Evolutionary conservation across 2,113 vertebrate genomes (phyloP).

Genomic region (Meles meles): DNA sequence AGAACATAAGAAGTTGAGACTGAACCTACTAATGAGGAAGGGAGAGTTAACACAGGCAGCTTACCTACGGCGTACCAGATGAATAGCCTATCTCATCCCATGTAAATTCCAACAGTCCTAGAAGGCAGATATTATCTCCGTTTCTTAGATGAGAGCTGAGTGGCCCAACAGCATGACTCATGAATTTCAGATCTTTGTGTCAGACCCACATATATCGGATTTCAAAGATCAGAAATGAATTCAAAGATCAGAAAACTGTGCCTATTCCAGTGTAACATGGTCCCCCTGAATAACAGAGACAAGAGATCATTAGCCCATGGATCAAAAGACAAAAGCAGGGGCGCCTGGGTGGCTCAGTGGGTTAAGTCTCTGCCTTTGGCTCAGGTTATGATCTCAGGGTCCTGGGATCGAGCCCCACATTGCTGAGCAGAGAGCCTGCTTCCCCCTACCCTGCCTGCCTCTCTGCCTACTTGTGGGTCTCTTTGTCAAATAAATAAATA

Average conservation of each 20-base stretch:
- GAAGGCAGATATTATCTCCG: not conserved
- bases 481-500: no score
- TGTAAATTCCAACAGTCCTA: not conserved
- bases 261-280: not conserved
- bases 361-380: no score
- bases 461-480: no score
- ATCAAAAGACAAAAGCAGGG: constrained; percentile 45
- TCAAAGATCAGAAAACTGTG: not conserved
- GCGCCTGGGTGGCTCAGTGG: no score
- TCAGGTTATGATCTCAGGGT: no score
- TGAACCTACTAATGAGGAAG: not conserved
- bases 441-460: no score
- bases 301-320: constrained; percentile 35
- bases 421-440: no score
- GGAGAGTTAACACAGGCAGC: not conserved
- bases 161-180: not conserved
- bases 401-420: no score
- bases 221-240: constrained; percentile 14
- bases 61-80: not conserved
- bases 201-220: not conserved
- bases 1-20: not conserved
- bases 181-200: constrained; percentile 16
- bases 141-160: constrained; percentile 26
- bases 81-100: not conserved
- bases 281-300: constrained; percentile 2